These are phyloP conservation scores for Drosophila erecta DNA, from an alignment of 1,140 invertebrate species.

Conservation along the genomic window DNA sequence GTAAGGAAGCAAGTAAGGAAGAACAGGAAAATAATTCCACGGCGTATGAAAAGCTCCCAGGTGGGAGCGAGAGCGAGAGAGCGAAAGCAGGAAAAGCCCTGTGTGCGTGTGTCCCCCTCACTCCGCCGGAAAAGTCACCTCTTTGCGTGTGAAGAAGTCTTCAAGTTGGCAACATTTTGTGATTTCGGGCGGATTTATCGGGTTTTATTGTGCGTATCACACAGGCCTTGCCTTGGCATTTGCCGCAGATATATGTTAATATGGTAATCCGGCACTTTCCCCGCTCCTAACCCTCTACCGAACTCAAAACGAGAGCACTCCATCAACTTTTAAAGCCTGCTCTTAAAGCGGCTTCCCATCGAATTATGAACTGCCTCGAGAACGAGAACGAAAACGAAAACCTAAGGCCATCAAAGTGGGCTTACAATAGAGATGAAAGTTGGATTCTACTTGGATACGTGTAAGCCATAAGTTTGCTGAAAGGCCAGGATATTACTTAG, in stretches of 20 bases:
- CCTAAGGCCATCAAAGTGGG: slow-evolving; percentile 27
- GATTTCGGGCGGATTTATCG: slow-evolving; percentile 75
- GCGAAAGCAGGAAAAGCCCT: slow-evolving; percentile 8
- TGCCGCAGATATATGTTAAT: slow-evolving; percentile 70
- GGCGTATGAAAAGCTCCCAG: slow-evolving; percentile 24
- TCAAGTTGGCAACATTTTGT: slow-evolving; percentile 71
- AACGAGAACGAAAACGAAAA: not conserved
- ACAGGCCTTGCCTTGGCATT: slow-evolving; percentile 63
- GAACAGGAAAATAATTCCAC: slow-evolving; percentile 35
- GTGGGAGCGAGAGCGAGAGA: not conserved
- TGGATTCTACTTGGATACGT: not conserved
- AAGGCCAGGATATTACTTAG: slow-evolving; percentile 4
- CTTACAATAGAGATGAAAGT: slow-evolving; percentile 33
- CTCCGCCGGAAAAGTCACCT: slow-evolving; percentile 37
- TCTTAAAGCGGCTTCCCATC: slow-evolving; percentile 51
- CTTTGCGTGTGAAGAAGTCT: slow-evolving; percentile 74
- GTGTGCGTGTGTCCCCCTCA: slow-evolving; percentile 25
- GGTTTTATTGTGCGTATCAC: slow-evolving; percentile 79
- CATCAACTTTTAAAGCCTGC: slow-evolving; percentile 67
- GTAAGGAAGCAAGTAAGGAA: not conserved
- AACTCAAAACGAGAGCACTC: slow-evolving; percentile 11
- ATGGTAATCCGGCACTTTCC: slow-evolving; percentile 56
- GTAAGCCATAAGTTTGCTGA: slow-evolving; percentile 18
- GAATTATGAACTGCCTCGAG: slow-evolving; percentile 42
- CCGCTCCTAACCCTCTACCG: not conserved